Percentiles rank a stretch among this genome's conserved stretches.
These are phyloP conservation scores for Exocentrus adspersus DNA, from an alignment of 2,888 invertebrate genomes.

Conservation along the genomic window DNA sequence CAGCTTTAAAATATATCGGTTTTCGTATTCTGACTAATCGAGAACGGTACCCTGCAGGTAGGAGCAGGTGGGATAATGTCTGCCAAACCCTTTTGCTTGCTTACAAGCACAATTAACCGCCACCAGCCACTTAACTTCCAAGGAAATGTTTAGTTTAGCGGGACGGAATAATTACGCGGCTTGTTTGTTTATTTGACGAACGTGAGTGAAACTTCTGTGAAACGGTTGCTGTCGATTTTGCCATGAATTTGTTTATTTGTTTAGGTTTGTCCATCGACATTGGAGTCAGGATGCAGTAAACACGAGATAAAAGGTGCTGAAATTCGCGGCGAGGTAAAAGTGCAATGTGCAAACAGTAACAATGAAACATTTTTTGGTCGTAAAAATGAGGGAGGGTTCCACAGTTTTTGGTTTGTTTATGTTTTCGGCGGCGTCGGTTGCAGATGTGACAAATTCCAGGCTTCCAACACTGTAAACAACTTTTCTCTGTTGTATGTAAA, in stretches of 20 bases:
- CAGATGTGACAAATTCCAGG: too few species aligned
- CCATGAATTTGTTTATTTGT: slow-evolving; percentile 36
- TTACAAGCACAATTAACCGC: slow-evolving; percentile 27
- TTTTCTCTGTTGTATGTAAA: too few species aligned
- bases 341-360: slow-evolving; percentile 23
- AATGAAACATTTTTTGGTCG: too few species aligned
- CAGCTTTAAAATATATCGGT: slow-evolving; percentile 48
- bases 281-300: slow-evolving; percentile 29
- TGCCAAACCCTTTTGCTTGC: slow-evolving; percentile 30
- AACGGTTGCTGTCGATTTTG: slow-evolving; percentile 30
- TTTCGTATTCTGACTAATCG: slow-evolving; percentile 30
- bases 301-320: slow-evolving; percentile 26
- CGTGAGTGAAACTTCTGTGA: slow-evolving; percentile 35
- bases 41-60: slow-evolving; percentile 32
- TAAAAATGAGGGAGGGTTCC: too few species aligned
- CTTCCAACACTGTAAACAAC: too few species aligned
- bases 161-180: slow-evolving; percentile 24
- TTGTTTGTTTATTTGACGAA: slow-evolving; percentile 34
- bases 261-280: slow-evolving; percentile 13
- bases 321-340: slow-evolving; percentile 26
- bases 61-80: slow-evolving; percentile 39
- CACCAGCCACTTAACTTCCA: slow-evolving; percentile 24
- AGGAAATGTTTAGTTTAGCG: slow-evolving; percentile 23
- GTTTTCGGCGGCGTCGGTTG: too few species aligned
- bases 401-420: too few species aligned